Base-by-base conservation (phyloP, 2,888 invertebrate genomes). In the Exephanes ischioxanthus region DNA sequence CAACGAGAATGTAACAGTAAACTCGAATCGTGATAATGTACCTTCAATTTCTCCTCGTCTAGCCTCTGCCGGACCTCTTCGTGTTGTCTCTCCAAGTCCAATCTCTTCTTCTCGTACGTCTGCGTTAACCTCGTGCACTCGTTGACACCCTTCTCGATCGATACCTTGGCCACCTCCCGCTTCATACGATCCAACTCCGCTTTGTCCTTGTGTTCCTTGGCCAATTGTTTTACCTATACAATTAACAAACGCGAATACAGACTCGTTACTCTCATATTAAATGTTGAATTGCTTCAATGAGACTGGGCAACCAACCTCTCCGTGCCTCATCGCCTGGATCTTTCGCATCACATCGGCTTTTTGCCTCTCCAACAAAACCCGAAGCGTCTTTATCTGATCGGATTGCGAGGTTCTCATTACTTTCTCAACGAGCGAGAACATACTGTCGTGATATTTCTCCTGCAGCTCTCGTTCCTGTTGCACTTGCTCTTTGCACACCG, bases 181-280 rank as follows among this genome's bases (percentile, higher is more conserved):
- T 98, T 98, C 94, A 97, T 97, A 92, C 98, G 95, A 86, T 97
- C 96, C 90, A 99, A 95, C 93, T 99, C 99, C 89, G 98, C 98
- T 90, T 98, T 97, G 94, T 99, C 98, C 89, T 97, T 96, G 93
- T 98, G 98, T 84, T 97, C 97, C 93, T 98, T 97, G 33, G 97
- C 97, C 84, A 99, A 95, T 71, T 96, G 96, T 93, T 98, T 98
- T 84, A 98, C 97, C 94, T 94, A 77, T 22, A 22, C 3, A 45
- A 30, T 53, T 53, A 53, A 9, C 5, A 19, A 53, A 41, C 41
- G 11, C 53, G 16, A 51, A 26, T n/a, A 1, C 26, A 3, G 26
- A 70, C 6, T 53, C 19, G 30, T 48, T 71, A n/a, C n/a, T 71
- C 3, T 14, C 2, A 53, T 2, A 53, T 22, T 55, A 53, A 53